phyloP scores from a whole-genome alignment of 2,113 vertebrate species.

The Corydoras sp. region DNA sequence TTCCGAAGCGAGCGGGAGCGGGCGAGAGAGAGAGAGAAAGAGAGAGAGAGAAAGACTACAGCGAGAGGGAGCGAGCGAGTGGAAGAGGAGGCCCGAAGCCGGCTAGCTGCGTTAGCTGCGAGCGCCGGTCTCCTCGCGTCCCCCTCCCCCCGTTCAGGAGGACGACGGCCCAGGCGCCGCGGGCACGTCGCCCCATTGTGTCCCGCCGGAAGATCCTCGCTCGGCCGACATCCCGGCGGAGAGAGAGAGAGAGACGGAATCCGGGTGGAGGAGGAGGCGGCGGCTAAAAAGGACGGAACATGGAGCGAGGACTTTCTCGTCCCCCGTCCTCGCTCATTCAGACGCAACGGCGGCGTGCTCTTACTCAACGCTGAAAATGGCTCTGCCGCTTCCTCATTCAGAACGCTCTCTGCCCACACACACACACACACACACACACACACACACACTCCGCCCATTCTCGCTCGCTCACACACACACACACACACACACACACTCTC shows the following conservation, averaged over 20 bases:
- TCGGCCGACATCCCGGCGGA: slow-evolving; percentile 42
- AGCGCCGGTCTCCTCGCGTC: slow-evolving; percentile 67
- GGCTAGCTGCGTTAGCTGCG: slow-evolving; percentile 70
- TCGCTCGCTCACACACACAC: slow-evolving; percentile 52
- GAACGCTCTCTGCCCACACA: slow-evolving; percentile 64
- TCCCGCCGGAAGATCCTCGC: slow-evolving; percentile 56
- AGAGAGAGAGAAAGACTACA: slow-evolving; percentile 6
- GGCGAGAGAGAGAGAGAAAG: slow-evolving; percentile 37
- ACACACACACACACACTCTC: slow-evolving; percentile 46
- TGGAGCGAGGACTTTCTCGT: slow-evolving; percentile 47
- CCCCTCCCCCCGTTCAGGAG: slow-evolving; percentile 72
- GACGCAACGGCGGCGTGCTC: slow-evolving; percentile 58
- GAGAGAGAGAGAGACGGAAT: slow-evolving; percentile 23
- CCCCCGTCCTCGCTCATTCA: slow-evolving; percentile 44
- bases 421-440: slow-evolving; percentile 56
- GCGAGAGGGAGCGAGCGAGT: slow-evolving; percentile 44
- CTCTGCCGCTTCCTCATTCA: slow-evolving; percentile 74
- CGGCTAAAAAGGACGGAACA: too few relatives aligned
- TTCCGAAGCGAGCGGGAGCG: slow-evolving; percentile 8
- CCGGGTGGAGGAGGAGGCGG: slow-evolving; percentile 37
- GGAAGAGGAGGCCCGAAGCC: slow-evolving; percentile 61
- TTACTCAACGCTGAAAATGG: slow-evolving; percentile 75
- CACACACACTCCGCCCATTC: slow-evolving; percentile 49
- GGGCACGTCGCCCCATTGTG: slow-evolving; percentile 72
- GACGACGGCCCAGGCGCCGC: slow-evolving; percentile 72